Evolutionary conservation across 2,888 invertebrate species (phyloP).

Genomic region (Plusia festucae): DNA sequence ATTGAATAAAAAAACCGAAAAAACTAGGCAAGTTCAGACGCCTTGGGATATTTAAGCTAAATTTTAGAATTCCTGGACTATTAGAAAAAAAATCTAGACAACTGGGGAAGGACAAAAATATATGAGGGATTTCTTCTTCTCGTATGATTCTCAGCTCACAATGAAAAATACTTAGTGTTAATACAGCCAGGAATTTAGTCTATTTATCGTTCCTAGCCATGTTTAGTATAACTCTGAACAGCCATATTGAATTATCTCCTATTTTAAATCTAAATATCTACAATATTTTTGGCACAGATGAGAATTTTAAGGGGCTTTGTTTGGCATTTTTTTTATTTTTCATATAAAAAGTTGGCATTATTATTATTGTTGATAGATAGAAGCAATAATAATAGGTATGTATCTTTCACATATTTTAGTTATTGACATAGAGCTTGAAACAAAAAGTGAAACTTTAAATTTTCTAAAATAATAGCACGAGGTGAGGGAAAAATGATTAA

Average conservation of each 20-base stretch:
- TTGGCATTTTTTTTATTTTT: slow-evolving; percentile 31
- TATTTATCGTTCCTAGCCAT: slow-evolving; percentile 23
- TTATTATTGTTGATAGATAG: slow-evolving; percentile 16
- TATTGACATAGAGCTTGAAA: background rate
- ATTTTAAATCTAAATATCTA: slow-evolving; percentile 55
- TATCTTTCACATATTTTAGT: background rate
- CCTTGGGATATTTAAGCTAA: no score
- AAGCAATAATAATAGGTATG: slow-evolving; percentile 1
- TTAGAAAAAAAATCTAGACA: no score
- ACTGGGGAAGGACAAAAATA: no score
- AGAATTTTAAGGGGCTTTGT: slow-evolving; percentile 30
- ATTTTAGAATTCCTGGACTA: no score
- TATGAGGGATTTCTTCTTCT: no score
- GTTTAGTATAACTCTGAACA: slow-evolving; percentile 63
- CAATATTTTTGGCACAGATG: slow-evolving; percentile 60
- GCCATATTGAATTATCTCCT: slow-evolving; percentile 65
- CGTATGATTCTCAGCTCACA: slow-evolving; percentile 22
- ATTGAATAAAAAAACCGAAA: no score
- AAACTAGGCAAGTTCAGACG: no score
- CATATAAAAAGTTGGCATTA: slow-evolving; percentile 13
- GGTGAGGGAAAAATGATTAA: no score
- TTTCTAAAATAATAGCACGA: no score
- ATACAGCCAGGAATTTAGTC: slow-evolving; percentile 37
- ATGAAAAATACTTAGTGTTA: slow-evolving; percentile 31
- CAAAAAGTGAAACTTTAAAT: no score